These are phyloP conservation scores for Geodia barretti DNA, from an alignment of 37 sponge, comb jelly and placozoan species.

Conservation along the genomic window DNA sequence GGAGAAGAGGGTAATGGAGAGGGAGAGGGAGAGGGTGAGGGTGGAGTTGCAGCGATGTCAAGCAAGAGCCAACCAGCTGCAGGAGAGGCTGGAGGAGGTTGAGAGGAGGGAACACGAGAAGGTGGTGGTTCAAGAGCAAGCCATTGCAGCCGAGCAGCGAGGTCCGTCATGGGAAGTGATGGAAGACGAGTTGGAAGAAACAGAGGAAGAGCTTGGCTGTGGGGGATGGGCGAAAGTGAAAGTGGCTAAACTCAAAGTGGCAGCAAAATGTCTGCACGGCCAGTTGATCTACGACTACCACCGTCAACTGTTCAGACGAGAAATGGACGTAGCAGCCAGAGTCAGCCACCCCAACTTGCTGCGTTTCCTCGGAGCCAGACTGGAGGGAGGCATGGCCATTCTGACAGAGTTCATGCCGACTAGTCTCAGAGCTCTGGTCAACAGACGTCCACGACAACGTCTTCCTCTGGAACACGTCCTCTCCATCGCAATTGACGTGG, in stretches of 20 bases:
- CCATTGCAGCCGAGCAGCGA: too few species aligned
- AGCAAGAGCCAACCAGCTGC: too few species aligned
- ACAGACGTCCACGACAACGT: too few species aligned
- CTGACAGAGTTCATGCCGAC: conserved; percentile 72
- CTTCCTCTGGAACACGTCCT: background rate
- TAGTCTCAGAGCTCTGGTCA: too few species aligned
- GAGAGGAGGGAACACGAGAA: too few species aligned
- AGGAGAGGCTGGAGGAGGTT: too few species aligned
- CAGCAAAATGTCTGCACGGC: conserved; percentile 63
- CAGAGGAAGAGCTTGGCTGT: conserved; percentile 45
- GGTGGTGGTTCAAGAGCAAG: too few species aligned
- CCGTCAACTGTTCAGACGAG: conserved; percentile 34
- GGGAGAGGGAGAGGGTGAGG: too few species aligned
- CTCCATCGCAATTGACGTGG: conserved; percentile 29
- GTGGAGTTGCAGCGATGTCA: too few species aligned
- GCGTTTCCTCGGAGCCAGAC: conserved; percentile 50
- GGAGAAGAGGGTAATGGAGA: too few species aligned
- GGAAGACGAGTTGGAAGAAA: conserved; percentile 41
- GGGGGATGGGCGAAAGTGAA: conserved; percentile 66
- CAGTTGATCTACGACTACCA: conserved; percentile 54
- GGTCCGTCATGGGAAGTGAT: conserved; percentile 36
- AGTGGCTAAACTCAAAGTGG: conserved; percentile 60
- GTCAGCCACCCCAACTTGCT: conserved; percentile 68
- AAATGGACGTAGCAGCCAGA: conserved; percentile 65
- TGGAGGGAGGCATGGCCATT: conserved; percentile 18